phyloP scores from a whole-genome alignment of 2,797 vertebrate species.

The Nannoperca australis region DNA sequence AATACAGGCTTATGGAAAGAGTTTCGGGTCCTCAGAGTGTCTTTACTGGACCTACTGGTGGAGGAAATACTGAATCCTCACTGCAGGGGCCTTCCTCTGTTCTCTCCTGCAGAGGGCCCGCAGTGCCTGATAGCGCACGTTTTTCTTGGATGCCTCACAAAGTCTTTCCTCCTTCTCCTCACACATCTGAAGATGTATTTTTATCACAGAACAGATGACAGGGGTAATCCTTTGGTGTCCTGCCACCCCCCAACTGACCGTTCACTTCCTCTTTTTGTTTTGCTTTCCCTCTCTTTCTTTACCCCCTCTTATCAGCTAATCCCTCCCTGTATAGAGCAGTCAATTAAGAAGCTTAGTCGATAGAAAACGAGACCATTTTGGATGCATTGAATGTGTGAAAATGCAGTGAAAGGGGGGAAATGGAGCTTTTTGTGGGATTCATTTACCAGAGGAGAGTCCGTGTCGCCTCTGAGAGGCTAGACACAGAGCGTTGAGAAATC shows the following conservation, averaged over 20 bases:
- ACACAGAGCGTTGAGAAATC: slow-evolving; percentile 35
- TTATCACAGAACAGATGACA: slow-evolving; percentile 74
- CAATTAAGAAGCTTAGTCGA: slow-evolving; percentile 77
- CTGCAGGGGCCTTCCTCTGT: slow-evolving; percentile 79
- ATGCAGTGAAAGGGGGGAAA: slow-evolving; percentile 63
- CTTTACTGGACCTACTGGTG: slow-evolving; percentile 63
- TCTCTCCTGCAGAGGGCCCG: slow-evolving; percentile 61
- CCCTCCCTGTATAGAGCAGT: slow-evolving; percentile 62
- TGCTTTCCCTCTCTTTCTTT: slow-evolving; percentile 57
- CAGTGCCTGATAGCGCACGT: slow-evolving; percentile 73
- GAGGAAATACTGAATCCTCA: slow-evolving; percentile 72
- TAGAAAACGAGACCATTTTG: slow-evolving; percentile 69
- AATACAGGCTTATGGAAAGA: slow-evolving; percentile 44
- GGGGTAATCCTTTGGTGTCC: slow-evolving; percentile 75
- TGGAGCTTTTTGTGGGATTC: slow-evolving; percentile 56
- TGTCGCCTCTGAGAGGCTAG: slow-evolving; percentile 36
- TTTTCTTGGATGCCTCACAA: slow-evolving; percentile 82
- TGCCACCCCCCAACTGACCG: slow-evolving; percentile 61
- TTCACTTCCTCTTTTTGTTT: slow-evolving; percentile 78
- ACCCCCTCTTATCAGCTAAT: slow-evolving; percentile 69
- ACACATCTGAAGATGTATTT: slow-evolving; percentile 81
- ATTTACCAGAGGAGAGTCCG: slow-evolving; percentile 45
- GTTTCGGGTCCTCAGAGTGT: slow-evolving; percentile 42
- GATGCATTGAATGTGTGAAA: slow-evolving; percentile 71
- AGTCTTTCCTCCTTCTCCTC: slow-evolving; percentile 60